Conservation (phyloP, 2,113 vertebrate species). For the Gulo gulo region DNA sequence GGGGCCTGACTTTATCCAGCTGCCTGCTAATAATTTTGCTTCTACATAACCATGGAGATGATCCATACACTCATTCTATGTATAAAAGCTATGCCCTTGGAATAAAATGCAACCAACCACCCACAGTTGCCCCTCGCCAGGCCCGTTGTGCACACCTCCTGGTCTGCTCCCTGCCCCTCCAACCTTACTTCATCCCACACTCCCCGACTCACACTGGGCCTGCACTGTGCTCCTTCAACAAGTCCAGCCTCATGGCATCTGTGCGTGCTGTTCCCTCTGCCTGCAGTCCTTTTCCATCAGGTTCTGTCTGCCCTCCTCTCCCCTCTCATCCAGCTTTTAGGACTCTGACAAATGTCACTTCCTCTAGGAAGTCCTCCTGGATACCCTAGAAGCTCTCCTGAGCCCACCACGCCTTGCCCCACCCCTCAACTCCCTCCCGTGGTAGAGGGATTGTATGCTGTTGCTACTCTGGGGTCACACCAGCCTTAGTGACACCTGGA, state of each 20-base stretch:
- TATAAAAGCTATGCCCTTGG: background rate
- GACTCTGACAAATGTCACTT: background rate
- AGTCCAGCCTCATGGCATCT: background rate
- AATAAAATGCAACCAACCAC: background rate
- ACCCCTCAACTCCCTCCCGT: background rate
- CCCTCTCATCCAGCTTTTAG: background rate
- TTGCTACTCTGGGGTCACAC: background rate
- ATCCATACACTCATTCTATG: background rate
- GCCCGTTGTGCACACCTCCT: background rate
- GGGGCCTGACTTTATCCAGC: background rate
- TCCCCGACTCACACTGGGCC: background rate
- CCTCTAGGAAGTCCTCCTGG: background rate
- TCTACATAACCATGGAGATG: too few relatives aligned
- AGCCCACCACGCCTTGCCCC: background rate
- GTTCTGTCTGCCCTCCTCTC: background rate
- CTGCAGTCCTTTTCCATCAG: background rate
- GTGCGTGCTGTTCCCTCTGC: background rate
- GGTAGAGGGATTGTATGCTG: accelerated
- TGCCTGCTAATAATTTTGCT: background rate
- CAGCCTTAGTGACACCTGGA: background rate
- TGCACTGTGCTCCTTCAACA: background rate
- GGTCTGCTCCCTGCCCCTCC: background rate
- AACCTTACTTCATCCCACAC: background rate
- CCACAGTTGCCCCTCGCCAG: background rate
- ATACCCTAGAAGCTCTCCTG: background rate